These are phyloP conservation scores for Nebria brevicollis DNA, from an alignment of 2,888 invertebrate genomes.

Conservation along the genomic window DNA sequence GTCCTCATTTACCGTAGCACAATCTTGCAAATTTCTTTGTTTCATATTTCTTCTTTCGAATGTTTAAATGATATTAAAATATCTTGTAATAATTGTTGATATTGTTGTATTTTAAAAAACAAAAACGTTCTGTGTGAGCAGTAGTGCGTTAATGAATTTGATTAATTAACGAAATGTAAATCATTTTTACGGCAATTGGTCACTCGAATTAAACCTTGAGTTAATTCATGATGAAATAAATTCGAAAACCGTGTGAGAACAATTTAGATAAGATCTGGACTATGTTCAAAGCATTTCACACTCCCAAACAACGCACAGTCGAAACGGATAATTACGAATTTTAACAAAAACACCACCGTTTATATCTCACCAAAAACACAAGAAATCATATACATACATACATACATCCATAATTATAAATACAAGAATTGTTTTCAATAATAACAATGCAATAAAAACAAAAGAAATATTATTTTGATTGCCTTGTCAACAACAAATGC, in stretches of 20 bases:
- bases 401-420: neutral
- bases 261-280: constrained; percentile 39
- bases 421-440: neutral
- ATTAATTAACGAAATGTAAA: neutral
- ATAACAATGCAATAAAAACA: neutral
- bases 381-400: neutral
- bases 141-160: neutral
- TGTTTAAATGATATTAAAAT: no score
- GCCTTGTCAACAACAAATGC: neutral
- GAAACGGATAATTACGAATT: neutral
- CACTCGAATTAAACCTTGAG: constrained; percentile 16
- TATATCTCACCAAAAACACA: neutral
- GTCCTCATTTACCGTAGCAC: no score
- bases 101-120: neutral
- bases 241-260: constrained; percentile 41
- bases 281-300: neutral
- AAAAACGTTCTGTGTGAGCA: neutral
- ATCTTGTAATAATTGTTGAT: neutral
- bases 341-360: neutral
- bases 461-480: neutral
- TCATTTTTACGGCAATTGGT: constrained; percentile 1
- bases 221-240: constrained; percentile 21
- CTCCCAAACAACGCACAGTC: neutral
- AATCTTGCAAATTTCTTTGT: no score
- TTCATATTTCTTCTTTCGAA: no score